Evolutionary conservation across 2,113 vertebrate genomes (phyloP).

Genomic region (Excalfactoria chinensis): DNA sequence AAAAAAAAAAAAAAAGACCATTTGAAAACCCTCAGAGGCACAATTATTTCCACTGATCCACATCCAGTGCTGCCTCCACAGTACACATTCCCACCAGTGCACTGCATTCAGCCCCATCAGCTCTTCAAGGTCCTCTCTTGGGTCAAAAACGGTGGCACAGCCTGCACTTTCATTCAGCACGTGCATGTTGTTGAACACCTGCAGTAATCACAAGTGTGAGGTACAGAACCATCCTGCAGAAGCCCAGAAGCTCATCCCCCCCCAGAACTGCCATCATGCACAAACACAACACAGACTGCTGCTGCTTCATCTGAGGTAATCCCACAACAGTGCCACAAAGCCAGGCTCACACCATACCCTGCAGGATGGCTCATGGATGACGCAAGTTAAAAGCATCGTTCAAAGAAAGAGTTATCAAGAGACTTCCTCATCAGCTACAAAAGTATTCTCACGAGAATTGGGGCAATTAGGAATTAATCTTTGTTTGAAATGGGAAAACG

Average conservation of each 20-base stretch:
- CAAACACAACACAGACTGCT: background rate
- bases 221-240: background rate
- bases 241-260: background rate
- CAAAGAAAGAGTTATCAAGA: constrained; percentile 44
- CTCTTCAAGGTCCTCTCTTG: background rate
- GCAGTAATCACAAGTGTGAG: background rate
- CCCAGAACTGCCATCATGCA: fast-evolving
- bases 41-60: background rate
- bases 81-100: background rate
- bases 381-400: constrained; percentile 12
- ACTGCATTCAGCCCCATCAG: background rate
- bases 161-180: background rate
- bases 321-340: background rate
- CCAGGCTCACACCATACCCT: background rate
- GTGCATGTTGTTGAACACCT: background rate
- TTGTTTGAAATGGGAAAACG: constrained; percentile 63
- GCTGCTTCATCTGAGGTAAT: background rate
- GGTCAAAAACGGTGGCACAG: background rate
- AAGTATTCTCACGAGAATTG: constrained; percentile 9
- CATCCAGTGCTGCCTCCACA: background rate
- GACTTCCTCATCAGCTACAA: constrained; percentile 36
- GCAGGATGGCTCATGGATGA: background rate
- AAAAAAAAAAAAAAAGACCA: background rate
- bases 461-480: constrained; percentile 58
- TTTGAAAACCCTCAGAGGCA: background rate